Evolutionary conservation across 2,888 invertebrate genomes (phyloP), one percentile per base, ranked within the genome.

Genomic region (Ptycholaimellus sp.): DNA sequence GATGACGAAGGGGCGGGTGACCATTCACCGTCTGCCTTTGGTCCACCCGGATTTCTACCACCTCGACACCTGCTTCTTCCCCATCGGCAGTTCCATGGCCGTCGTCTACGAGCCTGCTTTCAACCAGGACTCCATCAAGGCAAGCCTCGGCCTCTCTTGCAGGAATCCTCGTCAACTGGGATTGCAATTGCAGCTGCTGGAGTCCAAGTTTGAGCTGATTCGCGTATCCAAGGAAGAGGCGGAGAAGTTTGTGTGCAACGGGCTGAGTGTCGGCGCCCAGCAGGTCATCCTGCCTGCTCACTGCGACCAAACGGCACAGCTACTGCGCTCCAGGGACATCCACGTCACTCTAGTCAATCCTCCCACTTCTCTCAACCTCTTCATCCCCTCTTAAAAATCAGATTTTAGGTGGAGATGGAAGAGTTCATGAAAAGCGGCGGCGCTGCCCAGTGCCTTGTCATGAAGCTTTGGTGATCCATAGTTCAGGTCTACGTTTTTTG

Each of bases 351-450:
- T n/a, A n/a, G n/a, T n/a, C n/a, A n/a, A n/a, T n/a, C n/a, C n/a
- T n/a, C n/a, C n/a, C n/a, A n/a, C n/a, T n/a, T n/a, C n/a, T n/a
- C n/a, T n/a, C n/a, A n/a, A n/a, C n/a, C n/a, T n/a, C n/a, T n/a
- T n/a, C n/a, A n/a, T n/a, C n/a, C n/a, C n/a, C n/a, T n/a, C n/a
- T n/a, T n/a, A n/a, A n/a, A 33, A 18, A n/a, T 13, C 21, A 14
- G 33, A 19, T 14, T 16, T 18, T 17, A 19, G 9, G 13, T 52
- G 7, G 52, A 53, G 38, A 51, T 56, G 55, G 49, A 49, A 39
- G 56, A 56, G 38, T 56, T 56, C 40, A 51, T 56, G 51, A 56
- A 56, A 43, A 48, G 50, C 36, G 56, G 56, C 19, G 56, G 56
- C 21, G 56, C 56, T 9, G 53, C 53, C 36, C 56, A 56, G 41